Percentiles rank a stretch among this genome's conserved stretches.
phyloP scores from a whole-genome alignment of 2,797 vertebrate species.

The Dicrostonyx torquatus region DNA sequence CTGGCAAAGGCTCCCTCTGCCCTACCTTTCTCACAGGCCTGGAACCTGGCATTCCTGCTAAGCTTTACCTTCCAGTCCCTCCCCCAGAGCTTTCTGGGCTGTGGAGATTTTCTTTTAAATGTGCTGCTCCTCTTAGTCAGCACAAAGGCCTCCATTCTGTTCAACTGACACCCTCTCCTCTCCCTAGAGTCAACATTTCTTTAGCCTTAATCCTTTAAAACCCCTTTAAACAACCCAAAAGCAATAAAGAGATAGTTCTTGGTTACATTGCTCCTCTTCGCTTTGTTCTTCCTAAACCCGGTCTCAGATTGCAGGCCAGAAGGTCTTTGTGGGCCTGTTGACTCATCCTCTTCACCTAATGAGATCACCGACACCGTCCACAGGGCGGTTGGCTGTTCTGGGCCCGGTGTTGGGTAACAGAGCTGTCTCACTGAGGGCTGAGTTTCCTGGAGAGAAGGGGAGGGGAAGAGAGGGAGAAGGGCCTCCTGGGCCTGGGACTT shows the following conservation, averaged over 20 bases:
- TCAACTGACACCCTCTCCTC: slow-evolving; percentile 63
- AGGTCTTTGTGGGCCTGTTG: slow-evolving; percentile 76
- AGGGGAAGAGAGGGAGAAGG: not conserved
- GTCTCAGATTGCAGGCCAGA: slow-evolving; percentile 74
- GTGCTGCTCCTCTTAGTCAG: slow-evolving; percentile 67
- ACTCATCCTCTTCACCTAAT: slow-evolving; percentile 71
- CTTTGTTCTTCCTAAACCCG: slow-evolving; percentile 77
- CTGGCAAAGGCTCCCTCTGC: not conserved
- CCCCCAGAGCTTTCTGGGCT: not conserved
- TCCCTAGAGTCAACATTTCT: slow-evolving; percentile 74
- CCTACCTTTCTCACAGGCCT: not conserved
- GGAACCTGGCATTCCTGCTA: not conserved
- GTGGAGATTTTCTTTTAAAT: slow-evolving; percentile 50
- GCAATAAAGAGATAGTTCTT: slow-evolving; percentile 73
- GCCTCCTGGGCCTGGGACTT: not conserved
- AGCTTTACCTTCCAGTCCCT: not conserved
- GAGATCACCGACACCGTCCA: slow-evolving; percentile 34
- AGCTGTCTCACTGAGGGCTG: slow-evolving; percentile 45
- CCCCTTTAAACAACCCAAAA: slow-evolving; percentile 77
- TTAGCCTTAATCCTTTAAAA: slow-evolving; percentile 80
- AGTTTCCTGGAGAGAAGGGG: slow-evolving; percentile 37
- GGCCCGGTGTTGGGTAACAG: slow-evolving; percentile 46
- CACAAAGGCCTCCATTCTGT: slow-evolving; percentile 70
- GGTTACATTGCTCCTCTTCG: slow-evolving; percentile 73
- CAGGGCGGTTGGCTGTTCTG: slow-evolving; percentile 10